A percentile compares a stretch with the other conserved stretches of the same genome.
These are phyloP conservation scores for Drosophila micromelanica DNA, from an alignment of 1,140 invertebrate species.

Conservation along the genomic window DNA sequence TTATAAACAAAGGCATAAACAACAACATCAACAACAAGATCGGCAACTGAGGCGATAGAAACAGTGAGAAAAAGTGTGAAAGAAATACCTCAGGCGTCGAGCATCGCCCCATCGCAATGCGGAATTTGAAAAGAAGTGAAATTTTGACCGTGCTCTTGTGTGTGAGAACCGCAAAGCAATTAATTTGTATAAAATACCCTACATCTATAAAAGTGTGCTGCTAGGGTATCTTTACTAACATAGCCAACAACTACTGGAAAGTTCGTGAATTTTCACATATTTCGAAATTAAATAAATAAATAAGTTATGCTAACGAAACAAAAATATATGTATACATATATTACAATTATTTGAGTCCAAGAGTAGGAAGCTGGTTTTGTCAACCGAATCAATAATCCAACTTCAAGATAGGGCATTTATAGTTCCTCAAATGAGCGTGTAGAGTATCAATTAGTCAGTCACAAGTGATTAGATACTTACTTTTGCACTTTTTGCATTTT, in stretches of 20 bases:
- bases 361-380: no score
- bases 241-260: no score
- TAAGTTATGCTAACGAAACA: no score
- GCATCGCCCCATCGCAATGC: conserved; percentile 22
- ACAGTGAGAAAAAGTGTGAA: conserved; percentile 62
- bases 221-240: background rate
- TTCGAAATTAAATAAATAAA: no score
- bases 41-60: conserved; percentile 43
- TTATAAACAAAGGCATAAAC: conserved; percentile 70
- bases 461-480: background rate
- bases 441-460: conserved; percentile 34
- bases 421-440: background rate
- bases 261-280: no score
- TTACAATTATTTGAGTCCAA: no score
- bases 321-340: no score
- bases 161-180: conserved; percentile 81
- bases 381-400: no score
- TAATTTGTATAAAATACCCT: conserved; percentile 73
- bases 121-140: conserved; percentile 81
- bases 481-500: background rate
- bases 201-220: conserved; percentile 2
- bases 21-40: conserved; percentile 32
- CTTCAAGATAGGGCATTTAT: background rate
- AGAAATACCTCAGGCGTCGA: conserved; percentile 54
- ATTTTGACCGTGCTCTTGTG: conserved; percentile 64